phyloP scores from a whole-genome alignment of 2,888 invertebrate species.

The Scaptomyza reducta region DNA sequence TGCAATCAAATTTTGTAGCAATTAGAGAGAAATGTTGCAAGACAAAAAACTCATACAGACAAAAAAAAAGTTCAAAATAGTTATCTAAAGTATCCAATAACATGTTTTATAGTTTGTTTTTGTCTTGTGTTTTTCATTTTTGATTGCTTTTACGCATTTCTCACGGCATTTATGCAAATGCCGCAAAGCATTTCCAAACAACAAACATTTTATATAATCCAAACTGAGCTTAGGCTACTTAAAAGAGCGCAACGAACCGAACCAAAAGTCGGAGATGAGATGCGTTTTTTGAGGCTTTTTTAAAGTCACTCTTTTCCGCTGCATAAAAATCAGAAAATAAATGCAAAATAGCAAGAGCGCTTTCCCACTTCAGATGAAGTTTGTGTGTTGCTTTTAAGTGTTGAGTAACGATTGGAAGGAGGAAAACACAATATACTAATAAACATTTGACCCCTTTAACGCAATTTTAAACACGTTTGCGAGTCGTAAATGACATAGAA shows the following conservation, averaged over 20 bases:
- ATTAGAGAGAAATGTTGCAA: neutral
- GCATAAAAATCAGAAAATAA: slow-evolving; percentile 21
- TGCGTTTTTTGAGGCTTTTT: slow-evolving; percentile 1
- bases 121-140: neutral
- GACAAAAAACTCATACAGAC: neutral
- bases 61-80: neutral
- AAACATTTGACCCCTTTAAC: slow-evolving; percentile 15
- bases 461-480: slow-evolving; percentile 37
- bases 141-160: slow-evolving; percentile 6
- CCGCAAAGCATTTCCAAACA: slow-evolving; percentile 25
- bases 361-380: slow-evolving; percentile 19
- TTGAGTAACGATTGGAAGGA: slow-evolving; percentile 18
- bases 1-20: neutral
- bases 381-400: slow-evolving; percentile 8
- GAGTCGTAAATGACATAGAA: slow-evolving; percentile 3
- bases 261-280: neutral
- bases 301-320: slow-evolving; percentile 1
- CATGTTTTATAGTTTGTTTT: neutral
- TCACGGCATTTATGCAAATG: slow-evolving; percentile 29
- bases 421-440: slow-evolving; percentile 21
- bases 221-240: slow-evolving; percentile 4
- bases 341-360: slow-evolving; percentile 34
- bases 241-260: slow-evolving; percentile 10
- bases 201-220: slow-evolving; percentile 23
- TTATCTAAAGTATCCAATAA: neutral